Evolutionary conservation across 2,888 invertebrate genomes (phyloP).

Genomic region (Dyspetes luteomarginatus): DNA sequence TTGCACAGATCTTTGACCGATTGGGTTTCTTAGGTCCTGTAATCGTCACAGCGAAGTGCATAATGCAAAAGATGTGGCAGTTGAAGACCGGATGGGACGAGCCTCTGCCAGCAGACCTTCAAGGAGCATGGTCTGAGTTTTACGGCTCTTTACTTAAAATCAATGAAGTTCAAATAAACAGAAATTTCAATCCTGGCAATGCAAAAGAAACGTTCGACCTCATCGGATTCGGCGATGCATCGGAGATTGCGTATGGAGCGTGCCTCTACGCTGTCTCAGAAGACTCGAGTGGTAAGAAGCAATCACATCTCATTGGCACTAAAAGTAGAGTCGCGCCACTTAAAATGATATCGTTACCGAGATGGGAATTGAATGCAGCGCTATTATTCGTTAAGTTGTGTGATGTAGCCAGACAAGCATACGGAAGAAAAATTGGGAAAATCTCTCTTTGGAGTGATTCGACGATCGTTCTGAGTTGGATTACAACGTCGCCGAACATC

Average conservation of each 20-base stretch:
- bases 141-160: slow-evolving; percentile 44
- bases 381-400: slow-evolving; percentile 36
- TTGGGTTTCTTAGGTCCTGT: slow-evolving; percentile 57
- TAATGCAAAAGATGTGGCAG: slow-evolving; percentile 48
- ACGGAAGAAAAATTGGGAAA: slow-evolving; percentile 19
- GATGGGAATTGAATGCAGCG: slow-evolving; percentile 47
- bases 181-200: slow-evolving; percentile 29
- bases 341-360: slow-evolving; percentile 25
- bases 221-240: slow-evolving; percentile 69
- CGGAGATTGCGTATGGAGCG: slow-evolving; percentile 66
- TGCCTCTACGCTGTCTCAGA: slow-evolving; percentile 56
- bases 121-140: slow-evolving; percentile 32
- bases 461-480: slow-evolving; percentile 52
- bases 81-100: slow-evolving; percentile 39
- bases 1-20: slow-evolving; percentile 59
- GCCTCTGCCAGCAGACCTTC: slow-evolving; percentile 12
- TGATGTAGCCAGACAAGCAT: neutral
- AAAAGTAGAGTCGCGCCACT: slow-evolving; percentile 22
- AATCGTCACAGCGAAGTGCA: slow-evolving; percentile 37
- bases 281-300: neutral
- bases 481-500: no score
- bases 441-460: slow-evolving; percentile 62
- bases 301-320: slow-evolving; percentile 2
- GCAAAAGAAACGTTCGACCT: slow-evolving; percentile 28
- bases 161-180: slow-evolving; percentile 32